These are phyloP conservation scores for Botia almorhae DNA, from an alignment of 2,797 vertebrate genomes.

Conservation along the genomic window DNA sequence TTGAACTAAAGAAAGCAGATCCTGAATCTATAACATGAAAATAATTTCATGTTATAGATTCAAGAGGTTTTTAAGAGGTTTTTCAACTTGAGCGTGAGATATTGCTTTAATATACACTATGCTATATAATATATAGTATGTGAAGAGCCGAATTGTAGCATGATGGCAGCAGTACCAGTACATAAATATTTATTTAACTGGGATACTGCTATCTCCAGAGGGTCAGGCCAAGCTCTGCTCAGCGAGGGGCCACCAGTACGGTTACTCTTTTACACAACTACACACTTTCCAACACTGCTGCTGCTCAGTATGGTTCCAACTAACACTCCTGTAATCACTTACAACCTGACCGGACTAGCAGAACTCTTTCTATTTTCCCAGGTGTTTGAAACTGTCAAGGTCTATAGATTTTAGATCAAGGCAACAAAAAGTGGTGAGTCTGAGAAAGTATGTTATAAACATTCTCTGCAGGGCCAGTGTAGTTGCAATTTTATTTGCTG, in stretches of 20 bases:
- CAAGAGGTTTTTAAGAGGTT: no score
- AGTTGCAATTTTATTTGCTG: constrained; percentile 12
- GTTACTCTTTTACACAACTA: no score
- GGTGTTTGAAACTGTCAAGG: constrained; percentile 37
- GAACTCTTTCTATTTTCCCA: constrained; percentile 36
- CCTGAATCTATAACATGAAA: not conserved
- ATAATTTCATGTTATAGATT: no score
- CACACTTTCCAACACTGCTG: no score
- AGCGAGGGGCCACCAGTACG: no score
- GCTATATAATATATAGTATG: no score
- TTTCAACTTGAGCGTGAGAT: no score
- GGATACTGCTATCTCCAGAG: constrained; percentile 17
- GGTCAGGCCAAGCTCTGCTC: not conserved
- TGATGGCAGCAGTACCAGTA: not conserved
- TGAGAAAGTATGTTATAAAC: not conserved
- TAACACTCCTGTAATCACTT: constrained; percentile 52
- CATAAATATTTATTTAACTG: no score
- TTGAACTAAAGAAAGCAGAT: not conserved
- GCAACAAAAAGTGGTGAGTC: not conserved
- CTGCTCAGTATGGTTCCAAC: constrained; percentile 34
- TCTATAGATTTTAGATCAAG: not conserved
- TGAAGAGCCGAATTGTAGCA: no score
- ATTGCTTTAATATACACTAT: not conserved
- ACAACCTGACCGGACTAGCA: constrained; percentile 33
- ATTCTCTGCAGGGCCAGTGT: constrained; percentile 1